Percentiles rank a stretch among this genome's conserved stretches.
Evolutionary conservation across 2,113 vertebrate genomes (phyloP).

Genomic region (Suncus etruscus): DNA sequence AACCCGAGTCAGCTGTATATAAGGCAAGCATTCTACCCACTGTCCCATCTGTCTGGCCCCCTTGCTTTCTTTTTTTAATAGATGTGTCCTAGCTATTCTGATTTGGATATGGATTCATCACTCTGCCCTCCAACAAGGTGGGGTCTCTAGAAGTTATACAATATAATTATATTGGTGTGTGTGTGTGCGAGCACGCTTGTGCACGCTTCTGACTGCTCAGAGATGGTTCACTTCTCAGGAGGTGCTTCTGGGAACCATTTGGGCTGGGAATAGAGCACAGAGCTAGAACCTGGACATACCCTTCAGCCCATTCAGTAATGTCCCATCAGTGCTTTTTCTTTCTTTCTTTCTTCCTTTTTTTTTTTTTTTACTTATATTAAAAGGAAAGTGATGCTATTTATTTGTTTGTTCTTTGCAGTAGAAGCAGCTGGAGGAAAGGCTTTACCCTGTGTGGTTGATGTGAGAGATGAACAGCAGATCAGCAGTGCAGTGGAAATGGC

Average conservation of each 20-base stretch:
- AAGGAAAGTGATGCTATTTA: conserved; percentile 34
- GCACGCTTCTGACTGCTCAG: too few species aligned
- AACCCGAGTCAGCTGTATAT: too few species aligned
- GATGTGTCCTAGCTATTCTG: background rate
- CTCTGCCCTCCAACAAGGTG: background rate
- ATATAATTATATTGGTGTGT: background rate
- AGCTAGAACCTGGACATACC: too few species aligned
- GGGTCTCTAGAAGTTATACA: conserved; percentile 3
- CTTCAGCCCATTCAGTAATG: too few species aligned
- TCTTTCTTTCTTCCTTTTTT: background rate
- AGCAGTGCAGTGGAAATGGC: conserved; percentile 91
- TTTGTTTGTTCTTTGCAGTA: conserved; percentile 86
- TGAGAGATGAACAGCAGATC: conserved; percentile 95
- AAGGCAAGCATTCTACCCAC: too few species aligned
- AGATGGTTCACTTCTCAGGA: too few species aligned
- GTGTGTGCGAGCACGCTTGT: too few species aligned
- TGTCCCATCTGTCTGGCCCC: too few species aligned
- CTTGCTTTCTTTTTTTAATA: background rate
- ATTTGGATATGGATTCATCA: background rate
- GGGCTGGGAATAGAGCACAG: too few species aligned
- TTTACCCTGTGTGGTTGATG: conserved; percentile 95
- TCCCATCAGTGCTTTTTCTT: too few species aligned
- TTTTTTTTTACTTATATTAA: background rate
- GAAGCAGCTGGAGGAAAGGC: conserved; percentile 95
- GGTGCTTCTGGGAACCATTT: too few species aligned